Base-by-base conservation (phyloP, 2,113 vertebrate species). In the Pithys albifrons region DNA sequence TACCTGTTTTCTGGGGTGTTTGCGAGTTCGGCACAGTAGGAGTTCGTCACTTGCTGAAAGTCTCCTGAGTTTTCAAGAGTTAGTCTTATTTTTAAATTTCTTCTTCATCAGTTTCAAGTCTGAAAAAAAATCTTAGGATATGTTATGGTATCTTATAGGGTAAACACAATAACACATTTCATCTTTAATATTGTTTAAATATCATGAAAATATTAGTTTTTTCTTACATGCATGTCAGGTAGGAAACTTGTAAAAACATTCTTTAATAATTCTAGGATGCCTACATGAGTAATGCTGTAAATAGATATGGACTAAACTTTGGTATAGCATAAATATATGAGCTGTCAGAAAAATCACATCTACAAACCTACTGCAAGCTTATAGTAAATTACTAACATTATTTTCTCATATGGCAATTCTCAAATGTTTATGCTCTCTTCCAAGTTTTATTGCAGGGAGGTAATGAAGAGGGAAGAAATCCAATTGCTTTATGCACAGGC, bases 401-500 rank as follows among this genome's bases (percentile, higher is more conserved):
- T 74, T 93, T 98, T 93, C 87, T 96, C 87, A 59, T 87, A 76
- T 85, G 85, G 70, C 87, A 97, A 91, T 96, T 97, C 91, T 97
- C 55, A 96, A 93, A 94, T 97, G 88, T 96, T 98, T 97, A 89
- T 96, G 67, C 64, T 97, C 29, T 96, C 89, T 95, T 97, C 93
- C 94, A 96, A 95, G 77, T 91, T 94, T 97, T 97, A 96, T 95
- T 97, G 87, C 93, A 94, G 96, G 89, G 85, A 85, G 93, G 91
- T 86, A 94, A 95, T 92, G 96, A 93, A 96, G 85, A 93, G 69
- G 51, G 88, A 96, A 95, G 91, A 95, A 98, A 97, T 97, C 83
- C 93, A 98, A 92, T 98, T 98, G 97, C 91, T 97, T 98, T 94
- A 96, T 97, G 86, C 93, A 96, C 94, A 95, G 88, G 62, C 94